phyloP scores from a whole-genome alignment of 2,113 vertebrate genomes.

The Albula glossodonta region DNA sequence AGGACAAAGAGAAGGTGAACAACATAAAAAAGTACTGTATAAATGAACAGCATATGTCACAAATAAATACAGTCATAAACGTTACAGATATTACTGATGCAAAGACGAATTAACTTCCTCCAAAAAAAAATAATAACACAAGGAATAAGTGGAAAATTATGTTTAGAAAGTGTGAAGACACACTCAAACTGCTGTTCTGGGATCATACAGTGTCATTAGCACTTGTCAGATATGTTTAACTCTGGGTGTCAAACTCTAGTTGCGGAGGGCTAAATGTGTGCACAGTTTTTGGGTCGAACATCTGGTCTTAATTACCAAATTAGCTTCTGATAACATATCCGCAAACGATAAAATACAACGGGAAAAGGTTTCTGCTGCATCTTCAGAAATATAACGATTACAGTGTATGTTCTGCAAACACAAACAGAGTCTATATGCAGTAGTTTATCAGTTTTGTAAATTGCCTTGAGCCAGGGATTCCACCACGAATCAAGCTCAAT shows the following conservation, averaged over 20 bases:
- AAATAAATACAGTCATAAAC: too few species aligned
- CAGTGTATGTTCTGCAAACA: not conserved
- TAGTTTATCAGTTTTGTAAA: too few species aligned
- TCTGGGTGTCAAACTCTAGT: not conserved
- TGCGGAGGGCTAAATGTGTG: not conserved
- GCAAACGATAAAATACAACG: not conserved
- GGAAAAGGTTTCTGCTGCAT: not conserved
- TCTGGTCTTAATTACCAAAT: not conserved
- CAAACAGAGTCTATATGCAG: not conserved
- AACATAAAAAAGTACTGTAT: not conserved
- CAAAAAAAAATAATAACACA: not conserved
- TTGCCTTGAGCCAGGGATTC: not conserved
- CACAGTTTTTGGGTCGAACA: not conserved
- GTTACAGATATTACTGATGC: not conserved
- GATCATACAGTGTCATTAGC: not conserved
- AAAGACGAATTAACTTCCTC: too few species aligned
- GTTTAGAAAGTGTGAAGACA: not conserved
- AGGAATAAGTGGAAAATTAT: not conserved
- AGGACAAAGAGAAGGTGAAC: not conserved
- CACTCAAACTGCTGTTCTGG: not conserved
- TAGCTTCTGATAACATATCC: not conserved
- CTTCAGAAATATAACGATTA: not conserved
- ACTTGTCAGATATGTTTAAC: not conserved
- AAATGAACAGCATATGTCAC: too few species aligned
- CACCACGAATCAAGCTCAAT: not conserved